These are phyloP conservation scores for Pomacea canaliculata DNA, from an alignment of 2,888 invertebrate species.

Conservation along the genomic window DNA sequence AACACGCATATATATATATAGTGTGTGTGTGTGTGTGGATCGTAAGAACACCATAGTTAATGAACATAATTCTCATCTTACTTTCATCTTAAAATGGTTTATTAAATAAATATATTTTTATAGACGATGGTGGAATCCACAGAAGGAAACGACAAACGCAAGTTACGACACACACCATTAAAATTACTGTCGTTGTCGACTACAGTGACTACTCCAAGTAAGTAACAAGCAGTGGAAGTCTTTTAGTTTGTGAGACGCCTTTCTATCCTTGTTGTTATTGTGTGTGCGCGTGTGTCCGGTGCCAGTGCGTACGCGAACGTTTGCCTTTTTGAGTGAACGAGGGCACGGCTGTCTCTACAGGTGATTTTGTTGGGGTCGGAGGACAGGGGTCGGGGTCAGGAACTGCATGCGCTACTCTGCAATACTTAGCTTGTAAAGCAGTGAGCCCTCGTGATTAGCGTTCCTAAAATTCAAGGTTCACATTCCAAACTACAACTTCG, in stretches of 20 bases:
- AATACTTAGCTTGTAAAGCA: no score
- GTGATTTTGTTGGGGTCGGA: background rate
- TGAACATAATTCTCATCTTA: no score
- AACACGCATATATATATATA: no score
- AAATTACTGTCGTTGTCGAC: background rate
- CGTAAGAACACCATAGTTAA: no score
- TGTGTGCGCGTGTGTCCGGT: background rate
- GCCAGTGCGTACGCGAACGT: background rate
- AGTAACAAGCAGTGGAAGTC: background rate
- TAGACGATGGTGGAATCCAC: background rate
- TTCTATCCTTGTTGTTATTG: background rate
- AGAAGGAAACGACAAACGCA: constrained; percentile 3
- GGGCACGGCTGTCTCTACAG: background rate
- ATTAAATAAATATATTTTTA: background rate
- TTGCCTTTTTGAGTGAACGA: background rate
- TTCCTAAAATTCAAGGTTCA: no score
- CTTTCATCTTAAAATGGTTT: no score
- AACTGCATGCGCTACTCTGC: background rate
- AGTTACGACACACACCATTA: background rate
- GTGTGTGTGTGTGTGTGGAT: no score
- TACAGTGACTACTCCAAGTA: background rate
- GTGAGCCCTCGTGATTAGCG: no score
- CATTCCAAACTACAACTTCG: no score
- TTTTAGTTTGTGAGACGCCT: no score
- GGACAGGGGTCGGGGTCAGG: background rate